Conservation (phyloP, 2,888 invertebrate genomes). For the Chrysolina haemoptera region DNA sequence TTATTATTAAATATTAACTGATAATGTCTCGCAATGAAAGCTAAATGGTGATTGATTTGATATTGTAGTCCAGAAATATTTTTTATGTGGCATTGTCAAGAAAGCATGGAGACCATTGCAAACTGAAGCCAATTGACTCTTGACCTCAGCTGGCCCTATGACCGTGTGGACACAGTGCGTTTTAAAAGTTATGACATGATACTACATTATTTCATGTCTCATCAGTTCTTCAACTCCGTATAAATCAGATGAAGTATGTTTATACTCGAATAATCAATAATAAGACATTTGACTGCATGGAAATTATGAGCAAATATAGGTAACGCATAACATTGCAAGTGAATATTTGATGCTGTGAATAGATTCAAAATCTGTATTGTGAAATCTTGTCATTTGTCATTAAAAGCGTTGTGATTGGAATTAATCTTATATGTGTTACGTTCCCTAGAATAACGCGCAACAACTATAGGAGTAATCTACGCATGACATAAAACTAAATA, state of each 20-base stretch:
- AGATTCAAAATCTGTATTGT: no score
- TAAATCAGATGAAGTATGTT: not conserved
- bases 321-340: no score
- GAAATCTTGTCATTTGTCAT: no score
- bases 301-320: no score
- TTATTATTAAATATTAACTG: constrained; percentile 10
- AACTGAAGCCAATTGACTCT: constrained; percentile 54
- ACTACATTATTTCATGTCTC: not conserved
- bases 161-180: constrained; percentile 46
- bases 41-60: constrained; percentile 26
- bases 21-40: constrained; percentile 5
- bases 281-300: not conserved
- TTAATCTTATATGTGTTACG: no score
- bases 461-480: no score
- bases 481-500: no score
- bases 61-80: constrained; percentile 25
- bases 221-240: not conserved
- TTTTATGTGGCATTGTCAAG: constrained; percentile 47
- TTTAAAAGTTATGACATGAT: constrained; percentile 4
- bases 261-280: no score
- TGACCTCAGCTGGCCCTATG: constrained; percentile 53
- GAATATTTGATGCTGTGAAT: no score
- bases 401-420: no score
- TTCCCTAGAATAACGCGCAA: no score
- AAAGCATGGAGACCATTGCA: constrained; percentile 46